phyloP scores from a whole-genome alignment of 1,140 invertebrate species.

The Stenopsyche tienmushanensis region DNA sequence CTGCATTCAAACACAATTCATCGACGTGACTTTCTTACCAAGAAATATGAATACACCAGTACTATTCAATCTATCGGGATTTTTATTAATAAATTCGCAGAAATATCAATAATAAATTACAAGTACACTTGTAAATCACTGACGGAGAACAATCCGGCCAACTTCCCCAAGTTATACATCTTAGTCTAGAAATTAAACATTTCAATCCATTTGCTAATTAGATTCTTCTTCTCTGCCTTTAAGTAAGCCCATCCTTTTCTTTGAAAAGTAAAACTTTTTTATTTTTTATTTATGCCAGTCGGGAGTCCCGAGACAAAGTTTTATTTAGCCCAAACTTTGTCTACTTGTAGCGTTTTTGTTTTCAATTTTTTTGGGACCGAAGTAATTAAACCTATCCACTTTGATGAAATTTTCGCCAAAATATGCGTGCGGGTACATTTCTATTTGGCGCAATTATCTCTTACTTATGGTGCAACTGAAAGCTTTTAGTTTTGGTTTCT shows the following conservation, averaged over 20 bases:
- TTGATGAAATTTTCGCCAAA: not conserved
- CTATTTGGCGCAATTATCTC: too few relatives aligned
- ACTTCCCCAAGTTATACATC: conserved; percentile 30
- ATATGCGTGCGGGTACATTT: too few relatives aligned
- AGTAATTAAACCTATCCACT: too few relatives aligned
- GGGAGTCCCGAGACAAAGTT: conserved; percentile 21
- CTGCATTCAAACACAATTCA: too few relatives aligned
- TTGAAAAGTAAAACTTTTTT: conserved; percentile 20
- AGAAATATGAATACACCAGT: too few relatives aligned
- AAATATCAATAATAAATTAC: too few relatives aligned
- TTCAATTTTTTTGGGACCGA: not conserved
- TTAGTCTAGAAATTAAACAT: conserved; percentile 39
- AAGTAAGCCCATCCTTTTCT: conserved; percentile 17
- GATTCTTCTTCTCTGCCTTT: conserved; percentile 31
- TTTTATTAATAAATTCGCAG: too few relatives aligned
- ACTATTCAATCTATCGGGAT: too few relatives aligned
- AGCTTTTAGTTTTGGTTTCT: conserved; percentile 5
- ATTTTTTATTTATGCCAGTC: conserved; percentile 14
- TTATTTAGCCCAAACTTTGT: conserved; percentile 25
- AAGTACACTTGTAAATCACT: conserved; percentile 24
- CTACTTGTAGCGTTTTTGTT: not conserved
- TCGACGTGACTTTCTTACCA: too few relatives aligned
- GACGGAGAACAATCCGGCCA: conserved; percentile 17
- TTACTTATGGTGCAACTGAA: too few relatives aligned
- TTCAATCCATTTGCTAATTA: conserved; percentile 42